Evolutionary conservation across 2,888 invertebrate species (phyloP), one percentile per base, ranked within the genome.

Genomic region (Prenolepis imparis): DNA sequence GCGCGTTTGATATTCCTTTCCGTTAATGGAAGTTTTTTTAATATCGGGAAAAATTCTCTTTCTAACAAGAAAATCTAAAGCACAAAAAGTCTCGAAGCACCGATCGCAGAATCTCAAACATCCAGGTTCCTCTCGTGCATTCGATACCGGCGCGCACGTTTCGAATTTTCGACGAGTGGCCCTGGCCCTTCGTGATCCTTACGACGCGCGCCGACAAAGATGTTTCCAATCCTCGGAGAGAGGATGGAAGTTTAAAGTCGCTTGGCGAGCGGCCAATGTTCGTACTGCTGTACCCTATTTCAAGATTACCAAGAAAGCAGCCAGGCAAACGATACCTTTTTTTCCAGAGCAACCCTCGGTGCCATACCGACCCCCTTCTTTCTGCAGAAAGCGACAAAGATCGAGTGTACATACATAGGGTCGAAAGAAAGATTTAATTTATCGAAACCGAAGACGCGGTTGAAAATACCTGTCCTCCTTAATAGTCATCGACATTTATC

Each of bases 161-260:
- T 75, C 72, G 86, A 86, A 88, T 88, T 88, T 86, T 83, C 57
- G 39, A 68, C 77, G 82, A 74, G 67, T 61, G 59, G 24, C 36
- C 44, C 21, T 18, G 68, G 68, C 59, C 36, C 59, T 80, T 44
- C 59, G 72, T 78, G 59, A 80, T 72, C 66, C 83, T 83, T 74
- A 80, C 75, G 75, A 70, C 66, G 73, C 72, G 61, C 66, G 72
- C 74, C 66, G 78, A 74, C 87, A 81, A 83, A 84, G 86, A 87
- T 84, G 86, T 89, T 89, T 87, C 84, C 89, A 85, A 87, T 89
- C 85, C 85, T 89, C 85, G 70, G 82, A 73, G 61, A 63, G 78
- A 57, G 74, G 81, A 68, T 78, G 74, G 84, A 85, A 87, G 73
- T 89, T 84, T 86, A 84, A 85, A 85, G 86, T 89, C 86, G 39